Base-by-base conservation (phyloP, 2,888 invertebrate genomes). In the Emmelina monodactyla region DNA sequence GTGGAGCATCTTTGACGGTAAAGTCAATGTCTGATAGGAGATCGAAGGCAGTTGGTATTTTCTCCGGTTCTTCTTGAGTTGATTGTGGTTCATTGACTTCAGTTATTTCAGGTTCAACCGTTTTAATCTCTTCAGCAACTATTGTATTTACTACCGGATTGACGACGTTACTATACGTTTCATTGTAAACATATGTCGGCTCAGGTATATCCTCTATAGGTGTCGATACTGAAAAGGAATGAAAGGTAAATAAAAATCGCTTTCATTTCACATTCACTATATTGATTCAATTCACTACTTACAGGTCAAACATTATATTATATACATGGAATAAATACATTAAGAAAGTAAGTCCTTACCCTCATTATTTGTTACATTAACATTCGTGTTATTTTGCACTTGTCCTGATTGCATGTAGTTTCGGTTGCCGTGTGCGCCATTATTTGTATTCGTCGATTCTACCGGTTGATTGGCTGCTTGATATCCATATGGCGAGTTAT, bases 21-120 rank as follows among this genome's bases (percentile, higher is more conserved):
- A 90, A 88, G 58, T 92, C 91, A 31, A 92, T 83, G 32, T 88
- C 92, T 0, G 90, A 87, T 5, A 92, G 62, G 19, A 92, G 70
- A 68, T 92, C 92, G 32, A 89, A 82, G 35, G 86, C 85, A 5
- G 68, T 59, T n/a, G 55, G 53, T 34, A 56, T 62, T 2, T 45
- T 41, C 44, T 65, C 59, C 14, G 50, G 42, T 30, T 5, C 29
- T 41, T 33, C 33, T 28, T 47, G 46, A 33, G 41, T 33, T 6
- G 37, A 38, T 28, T 47, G 44, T 35, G 49, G 38, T 39, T 47
- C 42, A 22, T 22, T 30, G 43, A 41, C 32, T 22, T 14, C 14
- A 22, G 30, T 38, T 35, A 11, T 14, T 31, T 39, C 34, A 6
- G 35, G 25, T 19, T 34, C 32, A 12, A 14, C 11, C 25, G 35